Percentiles rank a stretch among this genome's conserved stretches.
Evolutionary conservation across 2,888 invertebrate species (phyloP).

Genomic region (Pogonocherus hispidulus): DNA sequence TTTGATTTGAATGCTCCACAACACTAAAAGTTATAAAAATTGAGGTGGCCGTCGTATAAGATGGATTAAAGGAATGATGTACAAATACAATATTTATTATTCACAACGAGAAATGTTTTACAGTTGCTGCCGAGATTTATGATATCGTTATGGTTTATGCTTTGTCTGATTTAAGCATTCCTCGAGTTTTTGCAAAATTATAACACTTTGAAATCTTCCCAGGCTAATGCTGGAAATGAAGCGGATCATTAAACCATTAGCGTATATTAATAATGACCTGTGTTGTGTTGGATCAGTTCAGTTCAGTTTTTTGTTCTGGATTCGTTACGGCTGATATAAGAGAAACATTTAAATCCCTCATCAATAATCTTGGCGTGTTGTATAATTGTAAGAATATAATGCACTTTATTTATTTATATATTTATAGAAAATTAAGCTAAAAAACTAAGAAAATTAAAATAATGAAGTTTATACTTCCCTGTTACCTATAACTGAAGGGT

Average conservation of each 20-base stretch:
- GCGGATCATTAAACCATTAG: conserved; percentile 19
- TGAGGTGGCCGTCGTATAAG: no score
- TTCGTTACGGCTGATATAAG: background rate
- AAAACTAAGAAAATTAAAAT: no score
- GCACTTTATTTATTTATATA: no score
- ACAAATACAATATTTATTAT: no score
- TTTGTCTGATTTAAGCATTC: conserved; percentile 37
- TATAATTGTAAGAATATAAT: no score
- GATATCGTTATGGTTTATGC: conserved; percentile 47
- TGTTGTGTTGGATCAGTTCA: background rate
- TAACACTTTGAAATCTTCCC: conserved; percentile 20
- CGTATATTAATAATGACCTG: conserved; percentile 13
- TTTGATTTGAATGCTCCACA: no score
- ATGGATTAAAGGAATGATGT: no score
- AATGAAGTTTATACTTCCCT: no score
- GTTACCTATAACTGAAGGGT: no score
- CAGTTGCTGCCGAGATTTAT: conserved; percentile 44
- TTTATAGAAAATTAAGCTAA: no score
- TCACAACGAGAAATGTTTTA: conserved; percentile 39
- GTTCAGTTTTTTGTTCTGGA: background rate
- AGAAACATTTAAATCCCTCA: background rate
- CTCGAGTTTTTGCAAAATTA: conserved; percentile 26
- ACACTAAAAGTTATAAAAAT: no score
- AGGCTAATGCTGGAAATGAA: conserved; percentile 11
- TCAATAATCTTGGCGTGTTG: background rate